A percentile compares a stretch with the other conserved stretches of the same genome.
Evolutionary conservation across 2,888 invertebrate species (phyloP).

Genomic region (Andrena trimmerana): DNA sequence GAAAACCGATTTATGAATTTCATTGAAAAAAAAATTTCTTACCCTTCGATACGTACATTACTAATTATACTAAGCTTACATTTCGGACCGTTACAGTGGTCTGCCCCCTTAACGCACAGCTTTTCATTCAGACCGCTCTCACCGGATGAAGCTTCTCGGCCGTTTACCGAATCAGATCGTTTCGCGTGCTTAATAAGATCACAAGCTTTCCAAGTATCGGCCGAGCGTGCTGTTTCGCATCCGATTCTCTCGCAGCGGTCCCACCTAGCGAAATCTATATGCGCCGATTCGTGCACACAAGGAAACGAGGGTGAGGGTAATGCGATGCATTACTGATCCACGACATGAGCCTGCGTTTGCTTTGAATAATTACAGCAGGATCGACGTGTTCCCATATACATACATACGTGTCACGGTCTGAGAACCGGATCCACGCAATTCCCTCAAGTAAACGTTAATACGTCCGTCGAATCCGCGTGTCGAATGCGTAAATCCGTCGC

Average conservation of each 20-base stretch:
- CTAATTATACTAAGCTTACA: no score
- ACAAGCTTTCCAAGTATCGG: constrained; percentile 3
- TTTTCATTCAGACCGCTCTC: neutral
- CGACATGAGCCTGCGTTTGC: constrained; percentile 69
- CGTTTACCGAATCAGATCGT: constrained; percentile 10
- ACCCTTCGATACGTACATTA: no score
- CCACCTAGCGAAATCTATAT: constrained; percentile 30
- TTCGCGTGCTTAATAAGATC: constrained; percentile 23
- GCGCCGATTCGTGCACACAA: constrained; percentile 28
- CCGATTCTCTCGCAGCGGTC: constrained; percentile 15
- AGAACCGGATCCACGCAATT: constrained; percentile 48
- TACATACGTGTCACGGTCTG: constrained; percentile 46
- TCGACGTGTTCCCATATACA: constrained; percentile 56
- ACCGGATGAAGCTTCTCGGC: neutral
- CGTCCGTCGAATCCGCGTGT: constrained; percentile 38
- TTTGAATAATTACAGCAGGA: constrained; percentile 73
- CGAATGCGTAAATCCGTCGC: constrained; percentile 59
- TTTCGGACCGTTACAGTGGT: no score
- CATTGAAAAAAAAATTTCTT: no score
- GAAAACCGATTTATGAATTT: no score
- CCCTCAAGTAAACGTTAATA: constrained; percentile 65
- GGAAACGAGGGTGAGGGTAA: constrained; percentile 40
- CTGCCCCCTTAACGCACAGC: no score
- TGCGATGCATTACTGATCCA: constrained; percentile 69
- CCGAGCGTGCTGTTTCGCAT: constrained; percentile 18